phyloP scores from a whole-genome alignment of 92 coral and sea anemone species.

The Metridium senile region DNA sequence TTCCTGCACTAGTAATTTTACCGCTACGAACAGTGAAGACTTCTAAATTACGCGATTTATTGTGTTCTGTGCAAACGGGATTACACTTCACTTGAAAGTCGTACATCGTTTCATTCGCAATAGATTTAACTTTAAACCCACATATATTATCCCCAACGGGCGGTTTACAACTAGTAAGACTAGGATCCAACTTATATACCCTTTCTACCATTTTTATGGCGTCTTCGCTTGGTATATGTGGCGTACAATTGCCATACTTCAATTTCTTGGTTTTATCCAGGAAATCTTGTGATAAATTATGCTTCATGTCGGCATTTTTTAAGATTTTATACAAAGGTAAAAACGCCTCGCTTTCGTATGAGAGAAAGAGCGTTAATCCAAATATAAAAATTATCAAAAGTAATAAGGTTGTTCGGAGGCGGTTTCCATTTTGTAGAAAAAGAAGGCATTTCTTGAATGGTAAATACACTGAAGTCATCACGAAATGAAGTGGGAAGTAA shows the following conservation, averaged over 20 bases:
- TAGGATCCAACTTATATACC: constrained; percentile 28
- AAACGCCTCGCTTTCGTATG: too few species aligned
- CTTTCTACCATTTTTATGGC: constrained; percentile 24
- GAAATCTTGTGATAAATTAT: not conserved
- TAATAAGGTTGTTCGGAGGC: too few species aligned
- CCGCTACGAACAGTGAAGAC: constrained; percentile 30
- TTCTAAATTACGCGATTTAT: constrained; percentile 8
- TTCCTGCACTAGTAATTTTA: constrained; percentile 1
- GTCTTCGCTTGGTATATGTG: constrained; percentile 44
- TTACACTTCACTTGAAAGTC: constrained; percentile 20
- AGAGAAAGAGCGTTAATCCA: too few species aligned
- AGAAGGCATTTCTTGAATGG: too few species aligned
- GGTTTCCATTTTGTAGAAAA: too few species aligned
- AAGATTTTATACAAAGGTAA: too few species aligned
- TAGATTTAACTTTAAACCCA: not conserved
- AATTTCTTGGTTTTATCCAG: not conserved
- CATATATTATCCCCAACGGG: constrained; percentile 32
- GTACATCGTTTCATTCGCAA: not conserved
- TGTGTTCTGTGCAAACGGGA: constrained; percentile 37
- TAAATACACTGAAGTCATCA: too few species aligned
- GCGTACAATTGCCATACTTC: constrained; percentile 46
- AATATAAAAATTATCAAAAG: too few species aligned
- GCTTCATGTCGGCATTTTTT: too few species aligned
- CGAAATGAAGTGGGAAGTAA: too few species aligned
- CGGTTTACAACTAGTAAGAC: constrained; percentile 30